Percentiles rank a stretch among this genome's conserved stretches.
Conservation (phyloP, 2,797 vertebrate species). For the Heterohyrax brucei region DNA sequence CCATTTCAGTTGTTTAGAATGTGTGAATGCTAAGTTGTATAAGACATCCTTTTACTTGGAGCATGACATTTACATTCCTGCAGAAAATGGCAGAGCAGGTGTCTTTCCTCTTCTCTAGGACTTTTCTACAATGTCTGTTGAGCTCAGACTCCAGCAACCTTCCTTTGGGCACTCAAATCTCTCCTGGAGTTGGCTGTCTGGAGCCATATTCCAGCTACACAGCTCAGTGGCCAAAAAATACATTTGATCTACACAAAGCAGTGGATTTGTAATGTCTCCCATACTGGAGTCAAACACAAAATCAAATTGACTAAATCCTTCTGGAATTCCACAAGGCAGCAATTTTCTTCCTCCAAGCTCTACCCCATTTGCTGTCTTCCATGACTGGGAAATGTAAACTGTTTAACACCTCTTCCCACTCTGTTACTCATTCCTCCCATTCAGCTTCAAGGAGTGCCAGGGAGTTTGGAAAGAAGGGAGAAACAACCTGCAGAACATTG, state of each 20-base stretch:
- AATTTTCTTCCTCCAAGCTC: slow-evolving; percentile 70
- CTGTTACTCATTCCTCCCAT: slow-evolving; percentile 8
- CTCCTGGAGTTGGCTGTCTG: slow-evolving; percentile 73
- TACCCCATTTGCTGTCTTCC: slow-evolving; percentile 59
- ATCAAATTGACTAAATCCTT: slow-evolving; percentile 89
- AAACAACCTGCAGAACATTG: background rate
- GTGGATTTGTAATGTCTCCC: slow-evolving; percentile 83
- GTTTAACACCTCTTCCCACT: slow-evolving; percentile 45
- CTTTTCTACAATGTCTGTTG: background rate
- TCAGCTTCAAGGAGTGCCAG: background rate
- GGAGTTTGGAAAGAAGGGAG: background rate
- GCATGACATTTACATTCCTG: background rate
- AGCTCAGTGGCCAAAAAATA: slow-evolving; percentile 86
- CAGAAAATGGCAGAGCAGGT: slow-evolving; percentile 26
- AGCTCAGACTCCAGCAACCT: background rate
- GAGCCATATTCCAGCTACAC: slow-evolving; percentile 66
- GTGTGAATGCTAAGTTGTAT: slow-evolving; percentile 47
- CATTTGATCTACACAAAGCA: slow-evolving; percentile 84
- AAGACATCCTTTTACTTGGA: slow-evolving; percentile 47
- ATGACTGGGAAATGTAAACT: slow-evolving; percentile 48
- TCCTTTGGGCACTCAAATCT: background rate
- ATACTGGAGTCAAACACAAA: slow-evolving; percentile 81
- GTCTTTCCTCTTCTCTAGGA: slow-evolving; percentile 52
- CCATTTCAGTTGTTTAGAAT: slow-evolving; percentile 53
- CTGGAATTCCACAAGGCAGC: slow-evolving; percentile 83